Base-by-base conservation (phyloP, 2,113 vertebrate genomes). In the Protobothrops flavoviridis region DNA sequence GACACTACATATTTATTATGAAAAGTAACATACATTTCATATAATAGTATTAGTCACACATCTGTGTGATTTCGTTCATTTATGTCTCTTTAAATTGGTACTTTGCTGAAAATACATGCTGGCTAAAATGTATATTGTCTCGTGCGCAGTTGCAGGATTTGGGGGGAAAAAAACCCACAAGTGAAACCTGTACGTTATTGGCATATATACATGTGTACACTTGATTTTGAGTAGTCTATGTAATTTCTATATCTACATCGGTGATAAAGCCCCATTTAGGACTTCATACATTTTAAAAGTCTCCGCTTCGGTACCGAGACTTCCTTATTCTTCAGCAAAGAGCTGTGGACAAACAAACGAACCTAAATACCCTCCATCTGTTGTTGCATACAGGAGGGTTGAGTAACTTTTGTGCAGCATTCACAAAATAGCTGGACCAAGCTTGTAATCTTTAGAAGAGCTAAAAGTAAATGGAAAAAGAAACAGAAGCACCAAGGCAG, bases 401-500 rank as follows among this genome's bases (percentile, higher is more conserved):
- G 24, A 33, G 52, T n/a, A 45, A 81, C 33, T 87, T 17, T 53
- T 89, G 55, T 57, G 23, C n/a, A 52, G 26, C 8, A 3, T 53
- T 64, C 56, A 64, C 74, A 61, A 57, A 50, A 89, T 87, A 90
- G 55, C 74, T 53, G 17, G 74, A 52, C 48, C 89, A 53, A 57
- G 59, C 81, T 64, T 87, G 48, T 23, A 87, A 90, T 93, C 92
- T 55, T 61, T 61, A 64, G 74, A 93, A 93, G 81, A 69, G 45
- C 89, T 53, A 21, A 90, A 93, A 64, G n/a, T 86, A 90, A 90
- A 90, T 87, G 89, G 92, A 86, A 90, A 90, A 90, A 87, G 81
- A 93, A 93, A 93, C 92, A 90, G 92, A 93, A 93, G 92, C 92
- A 85, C 81, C 26, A 57, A 87, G 81, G 92, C 92, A 90, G n/a